These are phyloP conservation scores for Alviniconcha marisindica DNA, from an alignment of 1,140 invertebrate species.

Conservation along the genomic window DNA sequence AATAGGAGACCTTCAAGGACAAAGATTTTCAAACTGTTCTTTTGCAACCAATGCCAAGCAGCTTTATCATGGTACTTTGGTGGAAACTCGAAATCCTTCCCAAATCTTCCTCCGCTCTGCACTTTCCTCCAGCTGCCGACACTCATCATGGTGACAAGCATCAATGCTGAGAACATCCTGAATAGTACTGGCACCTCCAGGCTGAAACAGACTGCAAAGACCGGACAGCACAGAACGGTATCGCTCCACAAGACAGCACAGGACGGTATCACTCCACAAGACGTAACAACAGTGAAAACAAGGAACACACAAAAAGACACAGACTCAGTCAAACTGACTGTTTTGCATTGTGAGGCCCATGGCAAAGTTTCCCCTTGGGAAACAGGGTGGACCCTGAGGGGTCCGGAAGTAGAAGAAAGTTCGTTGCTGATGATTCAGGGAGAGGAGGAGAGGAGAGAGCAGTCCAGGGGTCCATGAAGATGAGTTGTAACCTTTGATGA, in stretches of 20 bases:
- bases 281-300: not conserved
- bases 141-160: too few relatives aligned
- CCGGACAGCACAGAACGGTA: not conserved
- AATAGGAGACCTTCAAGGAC: too few relatives aligned
- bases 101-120: too few relatives aligned
- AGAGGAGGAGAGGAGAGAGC: not conserved
- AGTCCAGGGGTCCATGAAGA: slow-evolving; percentile 9
- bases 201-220: slow-evolving; percentile 11
- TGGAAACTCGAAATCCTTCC: too few relatives aligned
- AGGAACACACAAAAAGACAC: slow-evolving; percentile 1
- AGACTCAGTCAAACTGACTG: not conserved
- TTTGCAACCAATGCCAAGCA: too few relatives aligned
- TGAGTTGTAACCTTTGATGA: slow-evolving; percentile 22
- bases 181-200: not conserved
- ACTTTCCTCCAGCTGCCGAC: too few relatives aligned
- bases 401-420: slow-evolving; percentile 48
- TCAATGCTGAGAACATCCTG: too few relatives aligned
- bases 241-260: not conserved
- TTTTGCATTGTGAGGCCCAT: slow-evolving; percentile 14
- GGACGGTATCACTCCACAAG: not conserved
- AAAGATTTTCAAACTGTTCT: too few relatives aligned
- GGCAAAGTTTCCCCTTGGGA: slow-evolving; percentile 43
- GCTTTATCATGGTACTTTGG: too few relatives aligned
- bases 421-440: slow-evolving; percentile 17
- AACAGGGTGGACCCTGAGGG: slow-evolving; percentile 58